Conservation (phyloP, 2,888 invertebrate genomes). For the Mythimna albipuncta region DNA sequence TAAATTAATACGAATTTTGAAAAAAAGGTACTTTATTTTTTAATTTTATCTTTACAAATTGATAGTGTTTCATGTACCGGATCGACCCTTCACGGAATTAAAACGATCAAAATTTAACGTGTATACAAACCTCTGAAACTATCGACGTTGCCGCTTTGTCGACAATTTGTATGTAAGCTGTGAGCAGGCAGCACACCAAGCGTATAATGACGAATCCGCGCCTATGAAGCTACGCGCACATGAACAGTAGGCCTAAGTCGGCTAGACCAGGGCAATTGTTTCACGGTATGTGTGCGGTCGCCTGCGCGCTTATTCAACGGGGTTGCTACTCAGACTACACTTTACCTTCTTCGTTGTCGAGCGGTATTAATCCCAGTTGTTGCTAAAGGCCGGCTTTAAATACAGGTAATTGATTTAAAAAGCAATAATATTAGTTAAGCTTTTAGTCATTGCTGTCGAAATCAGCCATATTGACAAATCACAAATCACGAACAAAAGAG, state of each 20-base stretch:
- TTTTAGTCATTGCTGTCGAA: background rate
- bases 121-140: too few species aligned
- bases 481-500: background rate
- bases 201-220: too few species aligned
- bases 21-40: too few species aligned
- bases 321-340: slow-evolving; percentile 15
- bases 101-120: too few species aligned
- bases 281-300: background rate
- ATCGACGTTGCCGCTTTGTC: too few species aligned
- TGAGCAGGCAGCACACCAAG: too few species aligned
- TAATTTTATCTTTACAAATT: too few species aligned
- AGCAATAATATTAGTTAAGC: slow-evolving; percentile 8
- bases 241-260: background rate
- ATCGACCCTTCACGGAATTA: too few species aligned
- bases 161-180: too few species aligned
- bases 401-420: slow-evolving; percentile 34
- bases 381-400: slow-evolving; percentile 48
- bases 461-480: background rate
- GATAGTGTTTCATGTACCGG: too few species aligned
- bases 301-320: background rate
- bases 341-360: slow-evolving; percentile 50
- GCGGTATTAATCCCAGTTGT: slow-evolving; percentile 31
- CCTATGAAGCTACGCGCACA: too few species aligned
- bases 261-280: background rate
- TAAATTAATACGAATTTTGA: too few species aligned